Base-by-base conservation (phyloP, 1,140 invertebrate species). In the Heliothis virescens region DNA sequence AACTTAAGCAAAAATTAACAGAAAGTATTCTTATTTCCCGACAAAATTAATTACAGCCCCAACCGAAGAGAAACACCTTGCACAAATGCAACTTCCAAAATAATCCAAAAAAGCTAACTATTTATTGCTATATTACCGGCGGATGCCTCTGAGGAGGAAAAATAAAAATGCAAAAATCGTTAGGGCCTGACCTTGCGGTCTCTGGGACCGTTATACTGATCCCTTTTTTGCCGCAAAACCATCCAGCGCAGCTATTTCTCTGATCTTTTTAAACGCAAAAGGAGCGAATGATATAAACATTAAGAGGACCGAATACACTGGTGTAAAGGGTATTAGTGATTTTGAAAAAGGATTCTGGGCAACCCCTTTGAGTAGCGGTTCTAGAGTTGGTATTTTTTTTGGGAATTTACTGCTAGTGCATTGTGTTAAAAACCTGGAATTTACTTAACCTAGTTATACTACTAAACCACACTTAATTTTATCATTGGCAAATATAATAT, bases 181-280 rank as follows among this genome's bases (percentile, higher is more conserved):
- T 85, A 85, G 80, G 55, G 79, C 71, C 83, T 92, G 91, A 92
- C 91, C 90, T 93, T 93, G 91, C 87, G 80, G 85, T 84, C 76
- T 47, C 71, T 63, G 59, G 88, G 82, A 89, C 92, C 92, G 91
- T 93, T 93, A 93, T 85, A 63, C 78, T 62, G 78, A 83, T 69
- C 76, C 81, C 78, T 90, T 90, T 88, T 88, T 91, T 84, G 73
- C 65, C 83, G 85, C 63, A 87, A 93, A 91, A 89, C 80, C 82
- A 85, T 83, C 83, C 85, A 84, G 85, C 90, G 90, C 90, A 88
- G 89, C 91, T 93, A 93, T 92, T 86, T 85, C 91, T 92, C 91
- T 92, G 90, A 92, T 92, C 90, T 92, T 90, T 85, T 82, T 84
- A 87, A 88, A 91, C 86, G 88, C 88, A 90, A 91, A 92, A 89